A percentile compares a stretch with the other conserved stretches of the same genome.
These are phyloP conservation scores for Xestia sexstrigata DNA, from an alignment of 2,888 invertebrate genomes.

Conservation along the genomic window DNA sequence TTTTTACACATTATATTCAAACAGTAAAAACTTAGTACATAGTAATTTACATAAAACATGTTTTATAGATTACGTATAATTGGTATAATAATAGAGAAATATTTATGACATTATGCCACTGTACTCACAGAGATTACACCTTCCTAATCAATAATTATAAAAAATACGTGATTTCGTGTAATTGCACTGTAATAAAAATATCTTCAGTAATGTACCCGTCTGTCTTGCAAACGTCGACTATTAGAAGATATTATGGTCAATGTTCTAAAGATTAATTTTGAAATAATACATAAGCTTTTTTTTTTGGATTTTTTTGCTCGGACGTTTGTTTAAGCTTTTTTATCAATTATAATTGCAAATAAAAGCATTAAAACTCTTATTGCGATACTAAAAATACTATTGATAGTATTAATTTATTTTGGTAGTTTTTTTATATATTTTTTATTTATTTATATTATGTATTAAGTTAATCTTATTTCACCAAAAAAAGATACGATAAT, in stretches of 20 bases:
- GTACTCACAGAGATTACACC: background rate
- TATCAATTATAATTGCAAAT: no score
- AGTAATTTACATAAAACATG: background rate
- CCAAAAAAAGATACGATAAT: no score
- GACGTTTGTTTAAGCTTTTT: background rate
- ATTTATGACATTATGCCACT: background rate
- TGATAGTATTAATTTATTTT: no score
- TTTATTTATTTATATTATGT: no score
- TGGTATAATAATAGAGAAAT: conserved; percentile 9
- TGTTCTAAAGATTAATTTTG: background rate
- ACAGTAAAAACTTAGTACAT: background rate
- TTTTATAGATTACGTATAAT: conserved; percentile 1
- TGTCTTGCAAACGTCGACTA: background rate
- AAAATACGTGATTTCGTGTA: background rate
- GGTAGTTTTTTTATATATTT: no score
- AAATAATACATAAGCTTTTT: background rate
- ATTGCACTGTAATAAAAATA: background rate
- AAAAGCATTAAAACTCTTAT: no score
- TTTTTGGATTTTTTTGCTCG: background rate
- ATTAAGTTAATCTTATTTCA: no score
- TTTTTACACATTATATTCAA: background rate
- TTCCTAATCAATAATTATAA: background rate
- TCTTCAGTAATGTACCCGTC: background rate
- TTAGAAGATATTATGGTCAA: background rate
- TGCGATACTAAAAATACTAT: no score